Conservation (phyloP, 2,888 invertebrate genomes). For the Mythimna ferrago region DNA sequence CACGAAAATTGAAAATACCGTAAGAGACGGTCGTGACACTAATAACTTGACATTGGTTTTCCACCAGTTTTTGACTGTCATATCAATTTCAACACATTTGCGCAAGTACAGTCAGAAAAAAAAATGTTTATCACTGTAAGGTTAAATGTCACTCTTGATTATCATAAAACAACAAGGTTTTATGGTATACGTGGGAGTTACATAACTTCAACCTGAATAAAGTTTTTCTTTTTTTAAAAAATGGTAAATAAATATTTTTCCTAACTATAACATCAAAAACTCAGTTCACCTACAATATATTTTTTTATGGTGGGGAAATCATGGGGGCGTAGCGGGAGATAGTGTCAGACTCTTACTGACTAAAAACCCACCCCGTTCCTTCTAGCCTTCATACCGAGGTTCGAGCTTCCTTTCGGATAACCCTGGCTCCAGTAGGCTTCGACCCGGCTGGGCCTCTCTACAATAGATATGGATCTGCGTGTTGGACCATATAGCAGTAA, state of each 20-base stretch:
- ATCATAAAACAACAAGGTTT: not conserved
- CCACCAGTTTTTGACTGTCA: not conserved
- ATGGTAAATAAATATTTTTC: not conserved
- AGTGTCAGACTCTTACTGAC: too few relatives aligned
- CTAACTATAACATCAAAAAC: too few relatives aligned
- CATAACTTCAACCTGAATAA: not conserved
- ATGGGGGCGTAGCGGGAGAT: too few relatives aligned
- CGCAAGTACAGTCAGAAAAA: not conserved
- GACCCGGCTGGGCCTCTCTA: too few relatives aligned
- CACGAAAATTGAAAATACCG: slow-evolving; percentile 13
- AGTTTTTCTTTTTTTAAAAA: not conserved
- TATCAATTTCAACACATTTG: not conserved
- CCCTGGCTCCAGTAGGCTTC: too few relatives aligned
- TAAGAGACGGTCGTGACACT: slow-evolving; percentile 12
- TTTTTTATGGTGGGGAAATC: too few relatives aligned
- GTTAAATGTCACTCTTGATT: not conserved
- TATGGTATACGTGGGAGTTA: not conserved
- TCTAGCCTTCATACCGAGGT: too few relatives aligned
- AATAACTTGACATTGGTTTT: slow-evolving; percentile 19
- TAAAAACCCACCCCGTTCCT: too few relatives aligned
- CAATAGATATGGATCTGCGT: too few relatives aligned
- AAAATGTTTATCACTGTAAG: not conserved
- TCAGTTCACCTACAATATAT: too few relatives aligned
- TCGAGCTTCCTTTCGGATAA: too few relatives aligned
- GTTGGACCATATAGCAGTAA: not conserved